phyloP scores from a whole-genome alignment of 2,888 invertebrate genomes.

The Flexamia atlantica region DNA sequence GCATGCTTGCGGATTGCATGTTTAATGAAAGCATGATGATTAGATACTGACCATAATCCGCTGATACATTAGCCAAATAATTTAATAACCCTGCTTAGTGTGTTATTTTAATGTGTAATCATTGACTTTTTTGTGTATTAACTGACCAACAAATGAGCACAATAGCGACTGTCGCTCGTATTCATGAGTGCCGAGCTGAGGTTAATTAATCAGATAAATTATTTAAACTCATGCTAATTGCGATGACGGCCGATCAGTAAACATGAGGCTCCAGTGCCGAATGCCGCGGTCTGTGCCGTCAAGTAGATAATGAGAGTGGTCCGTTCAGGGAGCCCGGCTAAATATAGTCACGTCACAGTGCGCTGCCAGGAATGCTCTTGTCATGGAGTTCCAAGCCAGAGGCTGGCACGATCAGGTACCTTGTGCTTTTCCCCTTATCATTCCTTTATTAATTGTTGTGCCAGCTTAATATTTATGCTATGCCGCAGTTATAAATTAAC shows the following conservation, averaged over 20 bases:
- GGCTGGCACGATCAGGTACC: slow-evolving; percentile 45
- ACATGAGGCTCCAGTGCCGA: background rate
- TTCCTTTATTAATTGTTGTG: background rate
- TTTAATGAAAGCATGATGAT: no score
- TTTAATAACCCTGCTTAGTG: no score
- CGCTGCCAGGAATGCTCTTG: slow-evolving; percentile 24
- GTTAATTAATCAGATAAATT: background rate
- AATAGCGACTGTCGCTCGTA: background rate
- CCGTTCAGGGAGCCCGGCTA: slow-evolving; percentile 52
- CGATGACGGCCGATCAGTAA: background rate
- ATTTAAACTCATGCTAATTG: background rate
- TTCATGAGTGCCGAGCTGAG: background rate
- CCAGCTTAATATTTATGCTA: background rate
- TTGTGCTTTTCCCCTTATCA: background rate
- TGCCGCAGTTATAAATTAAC: no score
- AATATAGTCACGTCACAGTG: slow-evolving; percentile 32
- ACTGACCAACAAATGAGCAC: no score
- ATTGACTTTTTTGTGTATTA: no score
- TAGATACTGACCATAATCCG: no score
- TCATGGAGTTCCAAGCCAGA: slow-evolving; percentile 49
- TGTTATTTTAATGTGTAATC: no score
- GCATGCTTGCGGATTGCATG: no score
- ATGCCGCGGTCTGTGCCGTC: background rate
- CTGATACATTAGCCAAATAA: no score
- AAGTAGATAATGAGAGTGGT: slow-evolving; percentile 55